Evolutionary conservation across 2,113 vertebrate genomes (phyloP).

Genomic region (Balaeniceps rex): DNA sequence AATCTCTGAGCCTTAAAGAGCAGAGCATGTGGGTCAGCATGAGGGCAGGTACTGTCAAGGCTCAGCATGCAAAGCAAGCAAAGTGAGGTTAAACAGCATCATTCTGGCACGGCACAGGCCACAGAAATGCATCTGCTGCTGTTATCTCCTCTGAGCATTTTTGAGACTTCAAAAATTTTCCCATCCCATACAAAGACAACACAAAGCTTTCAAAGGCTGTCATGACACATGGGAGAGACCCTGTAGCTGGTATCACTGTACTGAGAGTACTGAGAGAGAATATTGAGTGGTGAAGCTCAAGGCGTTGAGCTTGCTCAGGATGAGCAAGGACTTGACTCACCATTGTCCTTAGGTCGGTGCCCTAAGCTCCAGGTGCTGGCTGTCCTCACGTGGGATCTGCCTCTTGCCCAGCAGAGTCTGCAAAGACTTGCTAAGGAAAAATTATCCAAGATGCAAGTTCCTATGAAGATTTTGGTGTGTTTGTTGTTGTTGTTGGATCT

Average conservation of each 20-base stretch:
- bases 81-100: not conserved
- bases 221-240: not conserved
- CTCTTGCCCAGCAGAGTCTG: not conserved
- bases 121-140: not conserved
- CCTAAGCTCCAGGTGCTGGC: not conserved
- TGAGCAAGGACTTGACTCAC: accelerated
- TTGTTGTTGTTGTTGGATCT: not conserved
- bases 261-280: not conserved
- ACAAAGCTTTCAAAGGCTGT: not conserved
- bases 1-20: not conserved
- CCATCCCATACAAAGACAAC: not conserved
- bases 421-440: not conserved
- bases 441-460: not conserved
- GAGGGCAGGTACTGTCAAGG: not conserved
- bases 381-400: not conserved
- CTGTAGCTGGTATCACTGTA: not conserved
- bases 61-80: not conserved
- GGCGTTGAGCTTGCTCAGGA: not conserved
- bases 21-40: not conserved
- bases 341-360: not conserved
- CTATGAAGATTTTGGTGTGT: not conserved
- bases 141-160: not conserved
- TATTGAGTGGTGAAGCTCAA: not conserved
- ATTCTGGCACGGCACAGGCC: not conserved
- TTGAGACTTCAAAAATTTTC: not conserved